These are phyloP conservation scores for Drosophila suboccidentalis DNA, from an alignment of 2,888 invertebrate genomes.

Conservation along the genomic window DNA sequence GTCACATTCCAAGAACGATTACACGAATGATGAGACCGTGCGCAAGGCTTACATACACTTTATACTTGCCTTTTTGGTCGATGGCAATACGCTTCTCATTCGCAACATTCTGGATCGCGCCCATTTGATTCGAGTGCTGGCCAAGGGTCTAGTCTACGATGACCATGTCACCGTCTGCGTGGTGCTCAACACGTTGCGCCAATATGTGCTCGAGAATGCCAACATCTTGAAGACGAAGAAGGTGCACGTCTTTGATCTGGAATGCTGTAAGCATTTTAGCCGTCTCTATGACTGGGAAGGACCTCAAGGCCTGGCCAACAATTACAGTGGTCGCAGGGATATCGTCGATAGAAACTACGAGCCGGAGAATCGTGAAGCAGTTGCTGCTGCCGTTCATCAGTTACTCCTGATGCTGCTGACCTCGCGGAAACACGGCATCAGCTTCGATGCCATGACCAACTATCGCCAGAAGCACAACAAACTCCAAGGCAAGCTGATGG, in stretches of 20 bases:
- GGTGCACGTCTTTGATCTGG: slow-evolving; percentile 89
- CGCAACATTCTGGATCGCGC: slow-evolving; percentile 90
- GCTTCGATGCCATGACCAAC: slow-evolving; percentile 89
- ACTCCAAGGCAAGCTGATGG: slow-evolving; percentile 86
- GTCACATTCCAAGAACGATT: slow-evolving; percentile 85
- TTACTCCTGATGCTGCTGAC: slow-evolving; percentile 92
- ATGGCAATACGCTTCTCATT: slow-evolving; percentile 89
- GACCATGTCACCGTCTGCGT: slow-evolving; percentile 89
- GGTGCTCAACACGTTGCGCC: slow-evolving; percentile 89
- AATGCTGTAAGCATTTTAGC: slow-evolving; percentile 89
- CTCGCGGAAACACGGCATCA: slow-evolving; percentile 91
- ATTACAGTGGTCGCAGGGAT: slow-evolving; percentile 76
- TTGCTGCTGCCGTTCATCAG: slow-evolving; percentile 88
- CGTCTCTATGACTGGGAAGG: slow-evolving; percentile 92
- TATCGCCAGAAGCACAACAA: slow-evolving; percentile 83
- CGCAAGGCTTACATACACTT: slow-evolving; percentile 92
- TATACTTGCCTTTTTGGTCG: slow-evolving; percentile 91
- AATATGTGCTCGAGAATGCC: slow-evolving; percentile 89
- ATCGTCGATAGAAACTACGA: slow-evolving; percentile 14
- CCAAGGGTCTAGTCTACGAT: slow-evolving; percentile 89
- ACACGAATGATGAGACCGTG: slow-evolving; percentile 87
- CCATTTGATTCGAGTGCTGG: slow-evolving; percentile 88
- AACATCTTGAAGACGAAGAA: slow-evolving; percentile 91
- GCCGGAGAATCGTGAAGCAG: slow-evolving; percentile 85
- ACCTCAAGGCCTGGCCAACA: slow-evolving; percentile 86